Conservation (phyloP, 2,113 vertebrate genomes). For the Bubo scandiacus region DNA sequence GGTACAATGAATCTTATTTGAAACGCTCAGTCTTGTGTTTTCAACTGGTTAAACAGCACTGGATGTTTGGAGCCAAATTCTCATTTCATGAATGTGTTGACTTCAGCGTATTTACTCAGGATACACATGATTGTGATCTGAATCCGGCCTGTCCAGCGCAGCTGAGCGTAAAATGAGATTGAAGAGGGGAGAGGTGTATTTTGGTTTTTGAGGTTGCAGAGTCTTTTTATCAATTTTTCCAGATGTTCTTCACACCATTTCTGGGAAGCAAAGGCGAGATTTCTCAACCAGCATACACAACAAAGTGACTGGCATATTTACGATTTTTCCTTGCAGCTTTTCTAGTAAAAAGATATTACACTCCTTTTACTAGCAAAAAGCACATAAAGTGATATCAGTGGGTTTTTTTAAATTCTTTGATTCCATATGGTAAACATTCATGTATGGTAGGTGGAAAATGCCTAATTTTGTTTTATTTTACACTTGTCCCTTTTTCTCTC, state of each 20-base stretch:
- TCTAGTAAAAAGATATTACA: slow-evolving; percentile 63
- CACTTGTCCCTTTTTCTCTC: neutral
- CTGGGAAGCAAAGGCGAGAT: slow-evolving; percentile 3
- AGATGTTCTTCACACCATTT: slow-evolving; percentile 59
- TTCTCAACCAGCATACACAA: slow-evolving; percentile 28
- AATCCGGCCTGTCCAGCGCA: neutral
- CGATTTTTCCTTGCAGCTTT: slow-evolving; percentile 49
- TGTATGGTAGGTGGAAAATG: slow-evolving; percentile 15
- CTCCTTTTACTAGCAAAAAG: slow-evolving; percentile 47
- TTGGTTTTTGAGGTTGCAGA: slow-evolving; percentile 2
- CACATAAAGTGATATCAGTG: slow-evolving; percentile 30
- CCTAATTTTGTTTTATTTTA: neutral
- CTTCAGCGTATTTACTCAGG: neutral
- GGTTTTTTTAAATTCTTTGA: neutral
- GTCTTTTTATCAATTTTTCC: slow-evolving; percentile 60
- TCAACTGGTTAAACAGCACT: neutral
- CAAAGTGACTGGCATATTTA: slow-evolving; percentile 66
- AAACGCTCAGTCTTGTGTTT: neutral
- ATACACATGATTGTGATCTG: neutral
- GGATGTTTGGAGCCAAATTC: neutral
- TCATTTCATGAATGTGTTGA: neutral
- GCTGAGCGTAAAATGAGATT: neutral
- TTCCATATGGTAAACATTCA: slow-evolving; percentile 37
- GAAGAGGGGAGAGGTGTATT: neutral
- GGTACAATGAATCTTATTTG: neutral